Conservation (phyloP, 1,140 invertebrate genomes). For the Diploscapter pachys region DNA sequence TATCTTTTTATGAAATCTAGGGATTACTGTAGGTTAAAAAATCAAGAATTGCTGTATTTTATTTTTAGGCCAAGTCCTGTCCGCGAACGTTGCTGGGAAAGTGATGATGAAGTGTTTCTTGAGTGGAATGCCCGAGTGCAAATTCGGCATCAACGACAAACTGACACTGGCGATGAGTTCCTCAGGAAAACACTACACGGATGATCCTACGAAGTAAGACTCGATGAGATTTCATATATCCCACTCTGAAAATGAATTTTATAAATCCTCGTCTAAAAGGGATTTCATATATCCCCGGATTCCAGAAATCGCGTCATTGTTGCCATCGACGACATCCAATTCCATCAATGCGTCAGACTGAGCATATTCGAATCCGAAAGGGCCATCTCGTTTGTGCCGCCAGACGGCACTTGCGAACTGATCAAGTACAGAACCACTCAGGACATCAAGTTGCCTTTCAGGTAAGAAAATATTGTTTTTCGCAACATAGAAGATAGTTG, state of each 20-base stretch:
- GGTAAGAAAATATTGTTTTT: slow-evolving; percentile 5
- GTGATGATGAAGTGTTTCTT: slow-evolving; percentile 98
- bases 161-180: slow-evolving; percentile 96
- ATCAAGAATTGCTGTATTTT: neutral
- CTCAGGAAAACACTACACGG: slow-evolving; percentile 49
- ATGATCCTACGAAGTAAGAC: slow-evolving; percentile 14
- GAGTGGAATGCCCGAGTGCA: slow-evolving; percentile 98
- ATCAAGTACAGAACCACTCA: slow-evolving; percentile 98
- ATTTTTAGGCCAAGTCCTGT: slow-evolving; percentile 82
- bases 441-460: slow-evolving; percentile 93
- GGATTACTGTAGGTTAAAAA: slow-evolving; percentile 2
- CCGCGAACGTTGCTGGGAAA: slow-evolving; percentile 94
- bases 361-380: slow-evolving; percentile 99
- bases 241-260: neutral
- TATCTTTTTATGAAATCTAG: neutral
- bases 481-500: neutral
- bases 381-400: slow-evolving; percentile 97
- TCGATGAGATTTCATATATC: neutral
- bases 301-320: slow-evolving; percentile 70
- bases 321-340: slow-evolving; percentile 98
- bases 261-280: too few species aligned
- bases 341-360: slow-evolving; percentile 97
- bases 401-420: slow-evolving; percentile 96
- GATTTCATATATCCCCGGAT: neutral
- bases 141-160: slow-evolving; percentile 99